Base-by-base conservation (phyloP, 2,888 invertebrate genomes). In the Cosmopolites sordidus region DNA sequence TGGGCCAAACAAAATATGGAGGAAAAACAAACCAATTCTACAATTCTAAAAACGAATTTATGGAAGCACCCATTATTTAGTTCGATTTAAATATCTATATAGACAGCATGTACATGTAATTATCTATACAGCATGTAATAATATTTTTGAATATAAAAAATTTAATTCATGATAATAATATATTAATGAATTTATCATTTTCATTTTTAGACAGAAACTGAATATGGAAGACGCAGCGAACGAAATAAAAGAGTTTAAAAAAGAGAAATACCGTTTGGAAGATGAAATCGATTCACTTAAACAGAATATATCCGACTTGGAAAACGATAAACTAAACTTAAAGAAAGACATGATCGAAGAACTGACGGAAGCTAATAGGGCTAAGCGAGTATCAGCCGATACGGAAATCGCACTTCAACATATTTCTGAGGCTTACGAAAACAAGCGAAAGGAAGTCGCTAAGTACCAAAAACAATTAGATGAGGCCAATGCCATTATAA, bases 261-360 rank as follows among this genome's bases (percentile, higher is more conserved):
- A 59, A 47, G 58, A 58, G 33, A 56, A 50, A 46, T 59, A 48
- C 27, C 51, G 51, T 2, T 47, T 62, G 1, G 65, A 65, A 58
- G 60, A 62, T 11, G 63, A 65, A 40, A 62, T 50, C 14, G 61
- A 64, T 29, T 43, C 52, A 29, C 38, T 64, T 22, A 64, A 64
- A 46, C 39, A 52, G 14, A 42, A 22, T 9, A 59, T 66, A 17
- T 61, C 62, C 2, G 59, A 64, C 3, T 43, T 63, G 37, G 64
- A 64, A 50, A 59, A 62, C 29, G 64, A 64, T 18, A 63, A 63
- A 38, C 50, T 64, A 6, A 56, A 54, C 37, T 43, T 65, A 16
- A 64, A 64, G 44, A 64, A 64, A 42, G 63, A 63, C 18, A 64
- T 65, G 62, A 64, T 64, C 15, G 61, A 64, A 16, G 64, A 66